Evolutionary conservation across 2,888 invertebrate genomes (phyloP).

Genomic region (Amblyjoppa fuscipennis): DNA sequence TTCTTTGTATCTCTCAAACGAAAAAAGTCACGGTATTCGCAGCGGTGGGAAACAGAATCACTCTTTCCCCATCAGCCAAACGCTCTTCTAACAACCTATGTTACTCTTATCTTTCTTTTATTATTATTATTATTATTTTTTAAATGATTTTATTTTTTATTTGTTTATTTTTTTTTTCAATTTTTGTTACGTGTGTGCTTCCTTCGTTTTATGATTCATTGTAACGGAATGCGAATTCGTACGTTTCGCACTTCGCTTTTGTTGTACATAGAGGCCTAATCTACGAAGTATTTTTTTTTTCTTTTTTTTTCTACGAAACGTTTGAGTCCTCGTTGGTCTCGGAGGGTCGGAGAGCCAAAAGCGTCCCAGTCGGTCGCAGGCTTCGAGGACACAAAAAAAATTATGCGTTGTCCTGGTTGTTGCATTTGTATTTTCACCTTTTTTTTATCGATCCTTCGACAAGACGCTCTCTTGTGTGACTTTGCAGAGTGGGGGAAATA

Average conservation of each 20-base stretch:
- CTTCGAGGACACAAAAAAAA: slow-evolving; percentile 31
- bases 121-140: no score
- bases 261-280: slow-evolving; percentile 64
- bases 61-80: slow-evolving; percentile 22
- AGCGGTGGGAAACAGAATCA: slow-evolving; percentile 43
- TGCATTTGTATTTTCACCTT: not conserved
- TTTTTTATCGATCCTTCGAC: slow-evolving; percentile 4
- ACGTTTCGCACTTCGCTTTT: slow-evolving; percentile 59
- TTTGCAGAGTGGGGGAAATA: slow-evolving; percentile 19
- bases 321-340: slow-evolving; percentile 20
- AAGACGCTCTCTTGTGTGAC: slow-evolving; percentile 2
- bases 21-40: slow-evolving; percentile 35
- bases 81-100: slow-evolving; percentile 53
- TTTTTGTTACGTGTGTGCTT: slow-evolving; percentile 46
- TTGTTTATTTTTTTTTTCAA: slow-evolving; percentile 42
- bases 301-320: slow-evolving; percentile 44
- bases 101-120: slow-evolving; percentile 51
- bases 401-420: slow-evolving; percentile 11
- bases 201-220: slow-evolving; percentile 59
- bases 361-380: slow-evolving; percentile 12
- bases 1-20: not conserved
- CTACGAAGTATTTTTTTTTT: slow-evolving; percentile 42
- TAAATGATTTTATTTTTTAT: slow-evolving; percentile 38
- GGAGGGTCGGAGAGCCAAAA: not conserved
- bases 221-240: slow-evolving; percentile 56